A percentile compares a stretch with the other conserved stretches of the same genome.
Evolutionary conservation across 1,140 invertebrate genomes (phyloP).

Genomic region (Dendrolimus kikuchii): DNA sequence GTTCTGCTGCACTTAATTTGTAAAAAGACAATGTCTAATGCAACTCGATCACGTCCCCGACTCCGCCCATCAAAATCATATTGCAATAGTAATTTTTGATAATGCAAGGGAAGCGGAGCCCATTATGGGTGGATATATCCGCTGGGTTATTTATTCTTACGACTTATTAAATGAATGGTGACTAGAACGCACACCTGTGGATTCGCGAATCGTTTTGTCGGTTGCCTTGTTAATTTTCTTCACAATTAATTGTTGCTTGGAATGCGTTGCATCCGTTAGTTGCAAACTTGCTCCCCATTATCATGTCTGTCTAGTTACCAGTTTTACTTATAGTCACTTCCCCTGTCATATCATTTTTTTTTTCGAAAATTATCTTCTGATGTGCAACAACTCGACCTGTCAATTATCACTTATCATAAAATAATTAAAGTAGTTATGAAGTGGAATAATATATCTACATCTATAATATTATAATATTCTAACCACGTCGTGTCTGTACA

Average conservation of each 20-base stretch:
- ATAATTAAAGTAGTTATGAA: too few species aligned
- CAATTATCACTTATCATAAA: too few species aligned
- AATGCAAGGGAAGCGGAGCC: constrained; percentile 52
- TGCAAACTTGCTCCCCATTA: constrained; percentile 33
- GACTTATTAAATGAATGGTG: constrained; percentile 42
- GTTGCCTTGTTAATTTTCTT: constrained; percentile 39
- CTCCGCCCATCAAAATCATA: constrained; percentile 51
- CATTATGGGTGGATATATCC: constrained; percentile 65
- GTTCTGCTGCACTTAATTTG: constrained; percentile 50
- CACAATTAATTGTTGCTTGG: constrained; percentile 47
- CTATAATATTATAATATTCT: too few species aligned
- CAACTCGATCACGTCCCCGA: constrained; percentile 43
- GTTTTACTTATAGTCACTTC: neutral
- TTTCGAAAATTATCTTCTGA: too few species aligned
- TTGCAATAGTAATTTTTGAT: constrained; percentile 66
- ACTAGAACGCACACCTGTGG: constrained; percentile 51
- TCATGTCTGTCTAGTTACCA: constrained; percentile 13
- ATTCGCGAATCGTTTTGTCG: constrained; percentile 48
- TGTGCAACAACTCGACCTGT: too few species aligned
- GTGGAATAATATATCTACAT: too few species aligned
- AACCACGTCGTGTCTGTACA: too few species aligned
- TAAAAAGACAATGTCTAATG: constrained; percentile 50
- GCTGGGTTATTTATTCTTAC: constrained; percentile 47
- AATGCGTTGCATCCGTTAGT: constrained; percentile 42
- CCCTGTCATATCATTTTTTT: too few species aligned